Conservation (phyloP, 2,888 invertebrate genomes). For the Campoplex nolae region DNA sequence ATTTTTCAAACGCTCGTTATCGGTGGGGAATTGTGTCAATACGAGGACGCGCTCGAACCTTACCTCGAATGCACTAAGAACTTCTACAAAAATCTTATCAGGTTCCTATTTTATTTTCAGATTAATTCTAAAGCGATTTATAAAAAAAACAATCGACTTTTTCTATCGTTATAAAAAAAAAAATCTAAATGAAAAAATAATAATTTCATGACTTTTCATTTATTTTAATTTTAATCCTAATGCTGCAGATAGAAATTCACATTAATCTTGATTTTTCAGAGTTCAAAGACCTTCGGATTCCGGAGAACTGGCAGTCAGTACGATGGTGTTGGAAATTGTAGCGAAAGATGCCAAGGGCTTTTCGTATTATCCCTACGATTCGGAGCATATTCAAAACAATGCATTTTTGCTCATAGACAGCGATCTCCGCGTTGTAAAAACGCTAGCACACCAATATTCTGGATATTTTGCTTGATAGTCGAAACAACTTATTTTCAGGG, state of each 20-base stretch:
- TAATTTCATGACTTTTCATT: no score
- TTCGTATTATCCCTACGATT: constrained; percentile 79
- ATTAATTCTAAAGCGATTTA: not conserved
- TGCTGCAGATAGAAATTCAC: no score
- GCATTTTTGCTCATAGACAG: constrained; percentile 85
- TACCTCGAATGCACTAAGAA: constrained; percentile 85
- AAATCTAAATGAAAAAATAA: no score
- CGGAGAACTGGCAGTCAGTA: constrained; percentile 76
- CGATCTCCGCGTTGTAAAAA: constrained; percentile 76
- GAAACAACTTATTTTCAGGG: constrained; percentile 32
- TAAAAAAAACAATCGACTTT: not conserved
- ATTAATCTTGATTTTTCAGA: constrained; percentile 72
- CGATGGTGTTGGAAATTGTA: constrained; percentile 79
- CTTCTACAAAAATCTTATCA: constrained; percentile 86
- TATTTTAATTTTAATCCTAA: no score
- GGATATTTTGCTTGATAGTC: constrained; percentile 45
- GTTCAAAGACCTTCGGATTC: constrained; percentile 76
- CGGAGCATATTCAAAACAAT: constrained; percentile 83
- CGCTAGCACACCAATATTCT: constrained; percentile 78
- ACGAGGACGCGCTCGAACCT: constrained; percentile 86
- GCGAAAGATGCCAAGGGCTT: constrained; percentile 75
- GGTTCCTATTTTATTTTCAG: constrained; percentile 73
- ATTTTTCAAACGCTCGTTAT: constrained; percentile 86
- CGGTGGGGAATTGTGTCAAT: constrained; percentile 87
- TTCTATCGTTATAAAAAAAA: no score